Evolutionary conservation across 1,140 invertebrate species (phyloP), one percentile per base, ranked within the genome.

Genomic region (Apis laboriosa): DNA sequence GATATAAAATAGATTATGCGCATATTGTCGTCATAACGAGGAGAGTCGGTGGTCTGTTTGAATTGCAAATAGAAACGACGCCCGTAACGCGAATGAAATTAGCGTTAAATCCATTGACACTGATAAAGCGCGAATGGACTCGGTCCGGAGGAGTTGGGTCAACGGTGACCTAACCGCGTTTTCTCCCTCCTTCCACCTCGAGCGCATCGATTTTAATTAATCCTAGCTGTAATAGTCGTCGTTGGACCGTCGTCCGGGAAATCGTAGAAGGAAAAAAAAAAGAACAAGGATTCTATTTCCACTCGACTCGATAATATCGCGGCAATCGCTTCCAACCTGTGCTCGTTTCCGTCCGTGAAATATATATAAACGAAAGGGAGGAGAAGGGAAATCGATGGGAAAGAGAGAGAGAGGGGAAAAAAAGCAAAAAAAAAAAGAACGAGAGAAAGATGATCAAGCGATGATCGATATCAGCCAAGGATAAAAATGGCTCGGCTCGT

Each of bases 391-490:
- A 66, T 76, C 72, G n/a, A 15, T 83, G 19, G 70, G 43, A 61
- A 19, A 17, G 1, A 63, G 5, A 4, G 9, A 28, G n/a, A 9
- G 15, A 15, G 2, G 11, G 12, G 0, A 61, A 11, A 9, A 61
- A 9, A 21, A 21, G 8, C 1, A 11, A 9, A 11, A 8, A 24
- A 63, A 43, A 67, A 21, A 17, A 21, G 21, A 15, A 63, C n/a
- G 17, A 19, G n/a, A 77, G 55, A 61, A 56, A 64, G 60, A 53
- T 64, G 24, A 80, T 21, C 34, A 63, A 73, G 49, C 67, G 21
- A 81, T 85, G 85, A 77, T 86, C 71, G 73, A 85, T 85, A 68
- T 55, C 24, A 63, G 58, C 19, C 24, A 85, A 51, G 49, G 60
- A 74, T 68, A 60, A 84, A 84, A 84, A 79, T 79, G 53, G 58